Conservation (phyloP, 1,140 invertebrate genomes). For the Teleopsis dalmanni region DNA sequence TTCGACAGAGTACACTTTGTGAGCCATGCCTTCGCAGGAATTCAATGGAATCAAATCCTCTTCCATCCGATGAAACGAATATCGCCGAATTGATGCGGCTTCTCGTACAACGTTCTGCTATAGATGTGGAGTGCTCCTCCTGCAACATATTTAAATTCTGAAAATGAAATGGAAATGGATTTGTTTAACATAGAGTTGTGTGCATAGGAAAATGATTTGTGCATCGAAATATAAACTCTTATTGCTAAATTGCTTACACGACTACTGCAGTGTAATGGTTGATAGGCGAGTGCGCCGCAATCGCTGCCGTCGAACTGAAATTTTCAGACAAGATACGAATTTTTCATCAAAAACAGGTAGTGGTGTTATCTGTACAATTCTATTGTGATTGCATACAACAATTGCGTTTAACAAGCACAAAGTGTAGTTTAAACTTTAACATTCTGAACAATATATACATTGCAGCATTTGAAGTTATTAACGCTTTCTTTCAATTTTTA, state of each 20-base stretch:
- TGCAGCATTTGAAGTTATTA: too few relatives aligned
- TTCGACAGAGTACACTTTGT: conserved; percentile 66
- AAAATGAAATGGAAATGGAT: too few relatives aligned
- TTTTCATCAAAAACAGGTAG: too few relatives aligned
- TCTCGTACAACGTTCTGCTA: conserved; percentile 51
- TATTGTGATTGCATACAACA: too few relatives aligned
- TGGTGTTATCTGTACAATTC: too few relatives aligned
- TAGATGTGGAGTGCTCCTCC: conserved; percentile 41
- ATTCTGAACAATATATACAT: too few relatives aligned
- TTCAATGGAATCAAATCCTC: conserved; percentile 65
- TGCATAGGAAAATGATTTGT: too few relatives aligned
- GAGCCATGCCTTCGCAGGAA: conserved; percentile 68
- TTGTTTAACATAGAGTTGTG: too few relatives aligned
- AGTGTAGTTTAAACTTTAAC: too few relatives aligned
- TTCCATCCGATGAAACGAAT: conserved; percentile 62
- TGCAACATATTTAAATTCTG: conserved; percentile 57
- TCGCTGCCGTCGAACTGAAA: conserved; percentile 41
- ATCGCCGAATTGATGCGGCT: conserved; percentile 71
- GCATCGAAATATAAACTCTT: too few relatives aligned
- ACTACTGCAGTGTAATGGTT: conserved; percentile 40
- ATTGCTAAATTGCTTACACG: conserved; percentile 30
- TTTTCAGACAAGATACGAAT: conserved; percentile 3
- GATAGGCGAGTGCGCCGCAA: conserved; percentile 34
- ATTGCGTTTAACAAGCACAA: too few relatives aligned
- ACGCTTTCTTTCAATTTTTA: too few relatives aligned